A percentile compares a stretch with the other conserved stretches of the same genome.
These are phyloP conservation scores for Dynastes grantii DNA, from an alignment of 2,888 invertebrate species.

Conservation along the genomic window DNA sequence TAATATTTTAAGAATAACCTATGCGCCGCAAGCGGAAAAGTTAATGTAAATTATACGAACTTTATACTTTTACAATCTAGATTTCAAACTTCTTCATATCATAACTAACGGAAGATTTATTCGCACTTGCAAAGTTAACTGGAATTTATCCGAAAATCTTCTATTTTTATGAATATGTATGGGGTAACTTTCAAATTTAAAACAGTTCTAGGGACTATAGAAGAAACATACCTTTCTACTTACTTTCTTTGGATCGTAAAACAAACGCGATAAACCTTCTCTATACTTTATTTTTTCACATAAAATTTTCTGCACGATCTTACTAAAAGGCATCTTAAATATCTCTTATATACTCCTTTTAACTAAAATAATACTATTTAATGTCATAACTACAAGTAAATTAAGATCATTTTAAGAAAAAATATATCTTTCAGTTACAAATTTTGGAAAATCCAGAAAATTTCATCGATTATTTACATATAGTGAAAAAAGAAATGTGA, in stretches of 20 bases:
- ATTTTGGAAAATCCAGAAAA: no score
- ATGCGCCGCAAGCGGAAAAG: slow-evolving; percentile 56
- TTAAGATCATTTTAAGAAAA: no score
- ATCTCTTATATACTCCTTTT: no score
- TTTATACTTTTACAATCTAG: slow-evolving; percentile 63
- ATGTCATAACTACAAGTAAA: no score
- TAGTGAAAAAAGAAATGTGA: no score
- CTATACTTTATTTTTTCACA: background rate
- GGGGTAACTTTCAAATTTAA: slow-evolving; percentile 55
- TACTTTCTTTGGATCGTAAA: slow-evolving; percentile 17
- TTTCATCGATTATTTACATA: no score
- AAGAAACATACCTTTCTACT: slow-evolving; percentile 28
- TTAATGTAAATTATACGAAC: slow-evolving; percentile 55
- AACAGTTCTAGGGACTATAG: slow-evolving; percentile 32
- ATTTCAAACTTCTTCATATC: slow-evolving; percentile 66
- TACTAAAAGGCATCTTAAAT: no score
- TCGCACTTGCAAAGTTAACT: slow-evolving; percentile 66
- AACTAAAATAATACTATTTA: no score
- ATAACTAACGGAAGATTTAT: slow-evolving; percentile 67
- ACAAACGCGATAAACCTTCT: background rate
- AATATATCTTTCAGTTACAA: no score
- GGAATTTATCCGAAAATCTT: slow-evolving; percentile 61
- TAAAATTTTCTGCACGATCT: background rate
- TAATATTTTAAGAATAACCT: slow-evolving; percentile 44
- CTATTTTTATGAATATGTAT: slow-evolving; percentile 65